Evolutionary conservation across 2,113 vertebrate species (phyloP).

Genomic region (Neoarius graeffei): DNA sequence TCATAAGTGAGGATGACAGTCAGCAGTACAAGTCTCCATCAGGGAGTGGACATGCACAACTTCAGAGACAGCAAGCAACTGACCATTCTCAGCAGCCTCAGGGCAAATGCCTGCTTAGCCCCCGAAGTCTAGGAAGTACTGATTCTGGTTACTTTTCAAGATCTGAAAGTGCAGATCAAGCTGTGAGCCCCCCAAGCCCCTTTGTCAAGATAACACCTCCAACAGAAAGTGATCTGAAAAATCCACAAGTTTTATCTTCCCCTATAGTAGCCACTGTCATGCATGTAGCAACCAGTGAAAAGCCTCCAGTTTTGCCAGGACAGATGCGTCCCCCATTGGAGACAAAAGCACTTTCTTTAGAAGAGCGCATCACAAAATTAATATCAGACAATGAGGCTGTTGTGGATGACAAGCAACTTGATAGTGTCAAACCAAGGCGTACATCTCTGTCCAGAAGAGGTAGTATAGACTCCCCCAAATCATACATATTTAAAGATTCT

Average conservation of each 20-base stretch:
- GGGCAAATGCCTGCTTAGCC: conserved; percentile 89
- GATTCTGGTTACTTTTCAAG: conserved; percentile 98
- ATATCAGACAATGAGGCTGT: conserved; percentile 98
- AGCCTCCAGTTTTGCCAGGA: conserved; percentile 67
- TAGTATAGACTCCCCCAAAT: conserved; percentile 97
- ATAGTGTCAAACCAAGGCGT: conserved; percentile 96
- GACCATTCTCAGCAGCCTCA: conserved; percentile 91
- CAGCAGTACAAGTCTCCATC: conserved; percentile 74
- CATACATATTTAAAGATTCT: conserved; percentile 98
- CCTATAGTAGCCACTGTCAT: conserved; percentile 74
- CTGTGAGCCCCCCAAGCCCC: conserved; percentile 88
- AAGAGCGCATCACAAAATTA: conserved; percentile 94
- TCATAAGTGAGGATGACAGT: conserved; percentile 75
- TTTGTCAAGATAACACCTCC: conserved; percentile 82
- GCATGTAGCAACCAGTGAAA: conserved; percentile 76
- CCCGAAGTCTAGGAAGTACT: conserved; percentile 93
- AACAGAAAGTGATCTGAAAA: conserved; percentile 82
- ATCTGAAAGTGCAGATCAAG: conserved; percentile 95
- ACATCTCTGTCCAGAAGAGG: conserved; percentile 95
- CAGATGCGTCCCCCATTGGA: conserved; percentile 90
- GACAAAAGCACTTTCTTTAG: conserved; percentile 89
- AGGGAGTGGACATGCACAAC: conserved; percentile 81
- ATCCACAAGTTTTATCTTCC: conserved; percentile 58
- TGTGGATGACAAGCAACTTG: conserved; percentile 95
- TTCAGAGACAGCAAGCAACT: conserved; percentile 94